Evolutionary conservation across 2,797 vertebrate species (phyloP), one percentile per base, ranked within the genome.

Genomic region (Halcyon leucocephala): DNA sequence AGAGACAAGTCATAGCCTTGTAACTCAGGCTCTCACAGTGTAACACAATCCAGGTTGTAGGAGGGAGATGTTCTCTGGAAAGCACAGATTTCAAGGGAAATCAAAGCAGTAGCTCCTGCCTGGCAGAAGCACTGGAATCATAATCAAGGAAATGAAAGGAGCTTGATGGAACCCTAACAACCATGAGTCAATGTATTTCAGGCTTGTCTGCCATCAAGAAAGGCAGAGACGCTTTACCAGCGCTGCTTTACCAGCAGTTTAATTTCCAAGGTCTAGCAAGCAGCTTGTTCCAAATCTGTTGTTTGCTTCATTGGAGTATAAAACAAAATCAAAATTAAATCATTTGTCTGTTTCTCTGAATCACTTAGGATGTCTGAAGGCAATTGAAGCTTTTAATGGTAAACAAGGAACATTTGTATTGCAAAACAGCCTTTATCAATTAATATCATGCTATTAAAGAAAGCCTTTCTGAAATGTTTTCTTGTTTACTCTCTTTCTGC

Each of bases 211-310:
- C 89, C 91, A 93, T 90, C 77, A 91, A 64, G 62, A 96, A 92
- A 93, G 90, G 88, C 90, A 95, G 77, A 90, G 42, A 85, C 0
- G 0, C 60, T 94, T 76, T 86, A 96, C 64, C 55, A 87, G 48
- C 57, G 52, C 90, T 51, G 49, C 49, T 51, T 51, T 95, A 90
- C 84, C 44, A 94, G 81, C 67, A 93, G 71, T 73, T 93, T 92
- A 82, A 96, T 96, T 97, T 95, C 88, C 64, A 90, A 69, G 88
- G 88, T 90, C 90, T 94, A 95, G 88, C 67, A 94, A 96, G 71
- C 93, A 94, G 91, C 91, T 95, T 97, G 94, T 89, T 96, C 86
- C 91, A 97, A 95, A 95, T 92, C 94, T 95, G 80, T 95, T 94
- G 93, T 96, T 95, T 95, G 88, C 81, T 92, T 85, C 88, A 69